These are phyloP conservation scores for Melanocharis versteri DNA, from an alignment of 2,113 vertebrate genomes.

Conservation along the genomic window DNA sequence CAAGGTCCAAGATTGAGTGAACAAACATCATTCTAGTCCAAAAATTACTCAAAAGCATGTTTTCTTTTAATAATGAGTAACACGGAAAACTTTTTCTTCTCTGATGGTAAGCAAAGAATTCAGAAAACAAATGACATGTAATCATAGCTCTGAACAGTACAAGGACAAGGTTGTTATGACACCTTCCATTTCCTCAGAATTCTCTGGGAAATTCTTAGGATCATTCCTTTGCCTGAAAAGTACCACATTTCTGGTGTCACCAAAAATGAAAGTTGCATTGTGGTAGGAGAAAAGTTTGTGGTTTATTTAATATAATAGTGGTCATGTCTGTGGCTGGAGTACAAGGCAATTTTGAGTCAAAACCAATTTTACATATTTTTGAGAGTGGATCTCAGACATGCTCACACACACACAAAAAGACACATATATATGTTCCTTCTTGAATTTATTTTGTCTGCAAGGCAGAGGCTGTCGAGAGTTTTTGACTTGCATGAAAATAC, in stretches of 20 bases:
- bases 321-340: not conserved
- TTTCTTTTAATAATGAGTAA: not conserved
- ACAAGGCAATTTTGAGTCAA: not conserved
- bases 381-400: not conserved
- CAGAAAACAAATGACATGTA: not conserved
- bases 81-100: not conserved
- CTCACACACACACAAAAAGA: not conserved
- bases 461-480: not conserved
- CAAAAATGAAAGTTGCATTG: not conserved
- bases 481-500: not conserved
- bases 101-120: not conserved
- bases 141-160: not conserved
- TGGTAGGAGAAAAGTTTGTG: not conserved
- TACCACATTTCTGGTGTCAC: not conserved
- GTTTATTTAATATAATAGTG: not conserved
- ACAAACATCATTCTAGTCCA: not conserved
- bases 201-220: conserved; percentile 21
- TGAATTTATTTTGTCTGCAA: not conserved
- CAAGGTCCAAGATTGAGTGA: not conserved
- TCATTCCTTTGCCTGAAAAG: not conserved
- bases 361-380: not conserved
- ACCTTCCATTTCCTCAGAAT: not conserved
- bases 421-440: not conserved
- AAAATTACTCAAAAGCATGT: not conserved
- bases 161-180: not conserved